These are phyloP conservation scores for Channa argus DNA, from an alignment of 2,113 vertebrate genomes.

Conservation along the genomic window DNA sequence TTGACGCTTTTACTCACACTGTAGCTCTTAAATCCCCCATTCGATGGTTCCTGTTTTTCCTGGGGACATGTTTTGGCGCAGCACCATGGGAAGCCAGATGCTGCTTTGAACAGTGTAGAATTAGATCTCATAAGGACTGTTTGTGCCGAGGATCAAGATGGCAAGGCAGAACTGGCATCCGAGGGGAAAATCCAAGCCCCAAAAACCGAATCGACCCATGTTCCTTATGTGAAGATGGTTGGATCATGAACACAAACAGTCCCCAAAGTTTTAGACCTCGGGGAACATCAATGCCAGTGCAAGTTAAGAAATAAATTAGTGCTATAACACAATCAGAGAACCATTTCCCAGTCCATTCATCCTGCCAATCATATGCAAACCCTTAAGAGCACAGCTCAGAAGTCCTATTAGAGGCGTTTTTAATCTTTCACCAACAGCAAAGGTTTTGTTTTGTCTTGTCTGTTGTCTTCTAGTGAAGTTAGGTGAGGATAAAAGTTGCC, in stretches of 20 bases:
- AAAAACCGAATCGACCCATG: slow-evolving; percentile 14
- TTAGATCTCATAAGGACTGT: slow-evolving; percentile 60
- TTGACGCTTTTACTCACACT: slow-evolving; percentile 1
- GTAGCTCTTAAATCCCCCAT: neutral
- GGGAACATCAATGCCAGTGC: neutral
- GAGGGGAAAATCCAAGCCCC: slow-evolving; percentile 26
- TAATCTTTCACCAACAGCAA: neutral
- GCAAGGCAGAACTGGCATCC: slow-evolving; percentile 34
- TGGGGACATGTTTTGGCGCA: slow-evolving; percentile 47
- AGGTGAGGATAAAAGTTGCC: neutral
- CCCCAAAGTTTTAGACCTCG: slow-evolving; percentile 2
- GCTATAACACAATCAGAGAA: neutral
- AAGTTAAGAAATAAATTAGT: neutral
- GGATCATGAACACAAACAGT: slow-evolving; percentile 23
- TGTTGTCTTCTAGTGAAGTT: neutral
- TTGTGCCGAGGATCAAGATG: slow-evolving; percentile 54
- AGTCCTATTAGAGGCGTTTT: no score
- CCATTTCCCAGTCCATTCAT: neutral
- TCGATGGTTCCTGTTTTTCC: slow-evolving; percentile 23
- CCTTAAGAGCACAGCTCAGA: no score
- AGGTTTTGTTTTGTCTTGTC: neutral
- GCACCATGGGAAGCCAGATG: slow-evolving; percentile 69
- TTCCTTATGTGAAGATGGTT: slow-evolving; percentile 23
- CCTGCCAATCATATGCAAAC: neutral
- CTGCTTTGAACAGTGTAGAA: slow-evolving; percentile 57